Base-by-base conservation (phyloP, 1,140 invertebrate genomes). In the Aphis gossypii region DNA sequence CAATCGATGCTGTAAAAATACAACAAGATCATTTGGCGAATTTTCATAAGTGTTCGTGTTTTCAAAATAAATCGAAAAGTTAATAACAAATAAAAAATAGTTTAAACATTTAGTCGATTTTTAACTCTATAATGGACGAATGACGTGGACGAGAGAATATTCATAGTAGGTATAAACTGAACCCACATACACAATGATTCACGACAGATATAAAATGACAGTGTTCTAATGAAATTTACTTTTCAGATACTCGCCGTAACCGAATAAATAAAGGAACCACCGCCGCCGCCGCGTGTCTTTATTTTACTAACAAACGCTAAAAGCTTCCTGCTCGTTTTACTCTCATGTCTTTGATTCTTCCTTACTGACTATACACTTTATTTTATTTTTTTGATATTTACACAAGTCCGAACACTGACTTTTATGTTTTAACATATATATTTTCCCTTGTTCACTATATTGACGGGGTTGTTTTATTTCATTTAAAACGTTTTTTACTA, bases 381-480 rank as follows among this genome's bases (percentile, higher is more conserved):
- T 83, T 20, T n/a, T 76, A 35, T 76, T 76, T 76, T 44, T 44
- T 82, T 92, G 51, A 46, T 92, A 83, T 93, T 93, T 86, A 38
- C 38, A 44, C 82, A 38, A 93, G 92, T 93, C 68, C 76, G 82
- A 54, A 56, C 82, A 38, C 25, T 51, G 92, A 93, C 82, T 86
- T 93, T 93, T 93, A 93, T 84, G 46, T 83, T 86, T 86, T 48
- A 68, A 44, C 20, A 48, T 83, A 83, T 46, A 30, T 30, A 46
- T 84, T 54, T 54, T 86, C 82, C 48, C 48, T 86, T 93, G 41
- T 86, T 8, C 35, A 18, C 44, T 48, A 46, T 51, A 54, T 86
- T 83, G 82, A 86, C 92, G 41, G 48, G 92, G 76, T 86, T 84
- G 82, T 93, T 93, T 93, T 93, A 93, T 93, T 93, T 86, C 92